phyloP scores from a whole-genome alignment of 2,113 vertebrate genomes.

The Myrmophylax atrothorax region DNA sequence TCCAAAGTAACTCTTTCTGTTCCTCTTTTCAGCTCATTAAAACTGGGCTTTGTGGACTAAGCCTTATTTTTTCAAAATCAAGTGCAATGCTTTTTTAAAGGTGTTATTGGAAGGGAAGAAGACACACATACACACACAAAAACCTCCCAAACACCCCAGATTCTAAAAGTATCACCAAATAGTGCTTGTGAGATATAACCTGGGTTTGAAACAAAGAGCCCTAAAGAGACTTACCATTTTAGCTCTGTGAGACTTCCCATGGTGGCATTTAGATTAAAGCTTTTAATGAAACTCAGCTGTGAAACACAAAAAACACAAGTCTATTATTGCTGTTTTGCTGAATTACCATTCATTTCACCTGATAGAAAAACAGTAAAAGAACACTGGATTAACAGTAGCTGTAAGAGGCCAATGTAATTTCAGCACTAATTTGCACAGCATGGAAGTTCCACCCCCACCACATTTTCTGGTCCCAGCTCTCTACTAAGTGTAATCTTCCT shows the following conservation, averaged over 20 bases:
- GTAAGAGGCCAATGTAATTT: not conserved
- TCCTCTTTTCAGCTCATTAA: not conserved
- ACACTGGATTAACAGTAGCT: not conserved
- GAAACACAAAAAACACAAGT: not conserved
- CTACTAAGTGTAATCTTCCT: not conserved
- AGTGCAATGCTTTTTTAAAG: not conserved
- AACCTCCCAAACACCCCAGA: fast-evolving
- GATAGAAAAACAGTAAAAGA: not conserved
- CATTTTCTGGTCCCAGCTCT: not conserved
- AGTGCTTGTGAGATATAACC: not conserved
- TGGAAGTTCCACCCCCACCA: not conserved
- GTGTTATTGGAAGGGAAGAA: not conserved
- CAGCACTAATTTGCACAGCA: conserved; percentile 1
- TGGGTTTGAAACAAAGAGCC: not conserved
- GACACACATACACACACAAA: not conserved
- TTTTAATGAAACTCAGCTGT: not conserved
- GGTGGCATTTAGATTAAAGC: not conserved
- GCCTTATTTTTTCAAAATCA: not conserved
- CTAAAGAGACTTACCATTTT: not conserved
- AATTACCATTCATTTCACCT: not conserved
- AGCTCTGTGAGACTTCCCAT: not conserved
- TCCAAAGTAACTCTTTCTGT: not conserved
- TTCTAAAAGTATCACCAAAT: not conserved
- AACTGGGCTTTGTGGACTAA: not conserved
- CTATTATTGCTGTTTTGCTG: not conserved